Evolutionary conservation across 2,888 invertebrate genomes (phyloP).

Genomic region (Glaucopsyche alexis): DNA sequence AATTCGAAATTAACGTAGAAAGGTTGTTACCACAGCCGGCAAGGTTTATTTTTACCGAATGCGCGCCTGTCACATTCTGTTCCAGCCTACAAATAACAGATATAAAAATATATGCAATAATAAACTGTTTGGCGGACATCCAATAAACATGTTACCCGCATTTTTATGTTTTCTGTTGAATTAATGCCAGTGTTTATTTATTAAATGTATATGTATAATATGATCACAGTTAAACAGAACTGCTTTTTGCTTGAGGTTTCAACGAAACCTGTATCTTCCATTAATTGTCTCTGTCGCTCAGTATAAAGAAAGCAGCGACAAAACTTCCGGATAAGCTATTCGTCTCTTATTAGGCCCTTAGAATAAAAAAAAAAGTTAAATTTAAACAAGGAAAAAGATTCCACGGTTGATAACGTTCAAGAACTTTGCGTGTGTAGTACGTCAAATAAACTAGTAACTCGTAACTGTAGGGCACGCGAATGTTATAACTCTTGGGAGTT

Average conservation of each 20-base stretch:
- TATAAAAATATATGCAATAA: conserved; percentile 26
- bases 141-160: conserved; percentile 21
- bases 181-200: conserved; percentile 4
- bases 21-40: background rate
- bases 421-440: conserved; percentile 17
- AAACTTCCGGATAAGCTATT: no score
- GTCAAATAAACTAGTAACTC: background rate
- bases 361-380: background rate
- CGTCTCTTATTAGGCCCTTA: background rate
- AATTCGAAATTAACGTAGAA: background rate
- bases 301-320: no score
- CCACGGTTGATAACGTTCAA: background rate
- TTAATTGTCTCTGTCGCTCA: no score
- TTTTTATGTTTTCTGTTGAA: conserved; percentile 26
- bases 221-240: background rate
- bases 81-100: conserved; percentile 19
- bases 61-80: conserved; percentile 3
- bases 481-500: conserved; percentile 11
- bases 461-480: conserved; percentile 4
- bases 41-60: conserved; percentile 11
- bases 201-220: background rate
- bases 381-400: conserved; percentile 19
- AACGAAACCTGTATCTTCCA: no score
- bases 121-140: conserved; percentile 11
- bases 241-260: background rate